Percentiles rank a stretch among this genome's conserved stretches.
Evolutionary conservation across 2,113 vertebrate genomes (phyloP).

Genomic region (Macaca nemestrina): DNA sequence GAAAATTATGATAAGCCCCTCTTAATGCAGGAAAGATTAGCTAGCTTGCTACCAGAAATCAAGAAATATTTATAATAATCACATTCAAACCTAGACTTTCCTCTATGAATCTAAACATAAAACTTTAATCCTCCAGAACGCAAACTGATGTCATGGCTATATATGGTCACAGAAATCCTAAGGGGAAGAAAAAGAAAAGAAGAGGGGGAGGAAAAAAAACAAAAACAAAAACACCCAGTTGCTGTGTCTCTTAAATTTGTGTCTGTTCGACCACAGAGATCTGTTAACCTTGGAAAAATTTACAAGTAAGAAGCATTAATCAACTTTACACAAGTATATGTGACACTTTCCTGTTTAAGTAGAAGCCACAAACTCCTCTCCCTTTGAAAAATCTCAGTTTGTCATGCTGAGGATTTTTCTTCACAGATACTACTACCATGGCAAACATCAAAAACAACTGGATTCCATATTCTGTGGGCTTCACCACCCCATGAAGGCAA

Average conservation of each 20-base stretch:
- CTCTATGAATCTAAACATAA: constrained; percentile 82
- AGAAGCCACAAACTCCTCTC: constrained; percentile 59
- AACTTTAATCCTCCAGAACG: constrained; percentile 78
- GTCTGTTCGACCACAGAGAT: constrained; percentile 51
- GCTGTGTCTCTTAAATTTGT: constrained; percentile 61
- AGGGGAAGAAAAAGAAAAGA: constrained; percentile 24
- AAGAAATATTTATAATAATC: constrained; percentile 82
- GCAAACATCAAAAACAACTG: constrained; percentile 35
- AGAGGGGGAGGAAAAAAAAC: background rate
- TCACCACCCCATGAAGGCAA: background rate
- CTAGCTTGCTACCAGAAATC: constrained; percentile 76
- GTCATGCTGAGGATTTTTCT: constrained; percentile 43
- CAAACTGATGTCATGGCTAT: constrained; percentile 78
- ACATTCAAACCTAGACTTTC: constrained; percentile 76
- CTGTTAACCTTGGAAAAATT: constrained; percentile 76
- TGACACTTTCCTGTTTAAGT: constrained; percentile 71
- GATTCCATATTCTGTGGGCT: background rate
- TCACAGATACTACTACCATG: constrained; percentile 1
- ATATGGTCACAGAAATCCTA: constrained; percentile 83
- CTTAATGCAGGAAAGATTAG: constrained; percentile 64
- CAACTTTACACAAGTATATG: constrained; percentile 61
- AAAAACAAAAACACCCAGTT: constrained; percentile 47
- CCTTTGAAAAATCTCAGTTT: constrained; percentile 64
- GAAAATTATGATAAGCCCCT: constrained; percentile 58
- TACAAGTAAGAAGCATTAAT: constrained; percentile 61